phyloP scores from a whole-genome alignment of 1,140 invertebrate species.

The Hesperophylax magnus region DNA sequence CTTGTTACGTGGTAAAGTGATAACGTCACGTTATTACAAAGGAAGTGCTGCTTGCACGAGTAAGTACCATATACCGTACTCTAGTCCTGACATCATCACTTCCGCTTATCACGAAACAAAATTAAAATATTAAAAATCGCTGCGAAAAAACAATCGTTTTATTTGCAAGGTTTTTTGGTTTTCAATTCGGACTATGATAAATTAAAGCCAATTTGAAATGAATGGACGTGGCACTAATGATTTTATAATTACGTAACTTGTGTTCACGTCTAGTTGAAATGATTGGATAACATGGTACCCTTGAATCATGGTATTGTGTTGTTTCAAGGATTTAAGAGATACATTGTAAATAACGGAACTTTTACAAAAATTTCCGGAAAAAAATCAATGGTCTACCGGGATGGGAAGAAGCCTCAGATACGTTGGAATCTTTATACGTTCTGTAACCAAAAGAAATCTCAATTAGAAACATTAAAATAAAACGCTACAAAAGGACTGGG shows the following conservation, averaged over 20 bases:
- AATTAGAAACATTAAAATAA: no score
- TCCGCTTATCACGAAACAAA: neutral
- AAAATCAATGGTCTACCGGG: neutral
- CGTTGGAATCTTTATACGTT: no score
- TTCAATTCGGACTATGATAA: constrained; percentile 17
- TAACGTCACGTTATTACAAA: neutral
- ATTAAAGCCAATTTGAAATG: neutral
- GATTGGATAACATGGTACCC: neutral
- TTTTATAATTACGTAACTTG: neutral
- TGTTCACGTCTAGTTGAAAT: neutral
- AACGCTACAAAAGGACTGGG: no score
- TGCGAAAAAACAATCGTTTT: neutral
- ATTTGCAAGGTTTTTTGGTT: neutral
- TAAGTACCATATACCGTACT: neutral
- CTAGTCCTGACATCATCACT: neutral
- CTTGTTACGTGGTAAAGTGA: constrained; percentile 4
- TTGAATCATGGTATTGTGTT: neutral
- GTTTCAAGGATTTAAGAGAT: neutral
- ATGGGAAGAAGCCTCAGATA: neutral
- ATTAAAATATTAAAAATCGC: neutral
- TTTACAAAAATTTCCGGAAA: neutral
- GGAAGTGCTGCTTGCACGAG: neutral
- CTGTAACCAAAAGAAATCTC: no score
- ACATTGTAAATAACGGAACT: neutral
- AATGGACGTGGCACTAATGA: neutral